A percentile compares a stretch with the other conserved stretches of the same genome.
Evolutionary conservation across 2,113 vertebrate genomes (phyloP).

Genomic region (Morone chrysops): DNA sequence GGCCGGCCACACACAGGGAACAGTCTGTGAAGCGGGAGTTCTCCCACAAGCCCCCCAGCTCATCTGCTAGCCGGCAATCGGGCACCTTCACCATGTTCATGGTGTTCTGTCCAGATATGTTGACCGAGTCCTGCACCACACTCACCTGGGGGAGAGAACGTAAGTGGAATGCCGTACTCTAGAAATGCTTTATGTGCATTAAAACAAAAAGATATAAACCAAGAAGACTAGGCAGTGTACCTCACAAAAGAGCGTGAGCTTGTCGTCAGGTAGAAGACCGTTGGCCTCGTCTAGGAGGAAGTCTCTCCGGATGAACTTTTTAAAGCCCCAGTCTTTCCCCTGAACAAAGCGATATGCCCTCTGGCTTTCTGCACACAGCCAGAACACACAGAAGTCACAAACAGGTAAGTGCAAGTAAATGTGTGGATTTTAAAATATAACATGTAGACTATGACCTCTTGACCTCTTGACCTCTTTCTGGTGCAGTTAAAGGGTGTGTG

Average conservation of each 20-base stretch:
- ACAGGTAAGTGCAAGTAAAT: neutral
- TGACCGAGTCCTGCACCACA: conserved; percentile 98
- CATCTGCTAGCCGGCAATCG: conserved; percentile 95
- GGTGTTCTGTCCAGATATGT: conserved; percentile 98
- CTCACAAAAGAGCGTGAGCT: conserved; percentile 86
- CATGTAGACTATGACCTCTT: neutral
- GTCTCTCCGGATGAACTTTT: conserved; percentile 86
- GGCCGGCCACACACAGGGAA: conserved; percentile 95
- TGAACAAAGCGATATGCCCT: conserved; percentile 86
- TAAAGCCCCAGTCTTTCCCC: conserved; percentile 86
- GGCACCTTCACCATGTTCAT: conserved; percentile 99
- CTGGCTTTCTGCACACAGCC: conserved; percentile 81
- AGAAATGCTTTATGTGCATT: no score
- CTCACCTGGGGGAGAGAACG: conserved; percentile 87
- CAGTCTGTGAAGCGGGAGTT: conserved; percentile 98
- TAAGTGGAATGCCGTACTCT: neutral
- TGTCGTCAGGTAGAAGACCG: conserved; percentile 84
- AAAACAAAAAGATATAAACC: neutral
- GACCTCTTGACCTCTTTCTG: neutral
- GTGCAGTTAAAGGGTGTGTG: neutral
- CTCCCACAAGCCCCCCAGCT: conserved; percentile 97
- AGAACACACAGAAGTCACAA: conserved; percentile 10
- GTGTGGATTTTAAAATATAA: neutral
- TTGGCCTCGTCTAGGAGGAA: conserved; percentile 86
- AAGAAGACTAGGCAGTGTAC: conserved; percentile 44